These are phyloP conservation scores for Serrognathus titanus DNA, from an alignment of 2,888 invertebrate genomes.

Conservation along the genomic window DNA sequence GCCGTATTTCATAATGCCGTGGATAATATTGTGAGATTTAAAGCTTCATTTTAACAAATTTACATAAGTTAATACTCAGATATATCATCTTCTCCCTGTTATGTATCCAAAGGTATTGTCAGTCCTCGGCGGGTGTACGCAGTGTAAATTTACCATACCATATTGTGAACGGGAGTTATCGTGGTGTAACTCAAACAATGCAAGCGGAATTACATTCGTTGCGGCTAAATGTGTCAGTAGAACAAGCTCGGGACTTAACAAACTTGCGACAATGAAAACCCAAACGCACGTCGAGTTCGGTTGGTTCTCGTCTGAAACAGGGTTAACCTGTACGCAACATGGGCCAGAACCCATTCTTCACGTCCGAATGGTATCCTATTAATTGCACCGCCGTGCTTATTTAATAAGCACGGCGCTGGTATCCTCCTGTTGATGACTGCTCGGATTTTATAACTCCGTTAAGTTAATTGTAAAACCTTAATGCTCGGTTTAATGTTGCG, in stretches of 20 bases:
- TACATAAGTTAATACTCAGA: too few species aligned
- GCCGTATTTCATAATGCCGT: too few species aligned
- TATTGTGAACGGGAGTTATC: conserved; percentile 1
- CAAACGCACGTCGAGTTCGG: not conserved
- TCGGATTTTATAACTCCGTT: conserved; percentile 4
- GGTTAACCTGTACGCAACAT: not conserved
- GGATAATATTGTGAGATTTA: too few species aligned
- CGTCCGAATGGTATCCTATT: too few species aligned
- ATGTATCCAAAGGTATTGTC: too few species aligned
- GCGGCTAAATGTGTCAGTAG: conserved; percentile 1
- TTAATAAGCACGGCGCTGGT: too few species aligned
- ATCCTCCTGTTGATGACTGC: too few species aligned
- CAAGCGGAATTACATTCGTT: not conserved
- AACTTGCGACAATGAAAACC: conserved; percentile 1
- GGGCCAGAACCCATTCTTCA: not conserved
- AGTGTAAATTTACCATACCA: not conserved
- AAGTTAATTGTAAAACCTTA: conserved; percentile 10
- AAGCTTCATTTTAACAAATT: too few species aligned
- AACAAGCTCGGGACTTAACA: not conserved
- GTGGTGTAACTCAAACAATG: conserved; percentile 1
- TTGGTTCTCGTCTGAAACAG: not conserved
- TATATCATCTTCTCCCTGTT: too few species aligned
- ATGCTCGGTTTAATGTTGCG: conserved; percentile 9
- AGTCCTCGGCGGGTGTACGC: too few species aligned
- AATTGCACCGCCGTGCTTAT: too few species aligned